phyloP scores from a whole-genome alignment of 2,797 vertebrate genomes.

The Epinephelus awoara region DNA sequence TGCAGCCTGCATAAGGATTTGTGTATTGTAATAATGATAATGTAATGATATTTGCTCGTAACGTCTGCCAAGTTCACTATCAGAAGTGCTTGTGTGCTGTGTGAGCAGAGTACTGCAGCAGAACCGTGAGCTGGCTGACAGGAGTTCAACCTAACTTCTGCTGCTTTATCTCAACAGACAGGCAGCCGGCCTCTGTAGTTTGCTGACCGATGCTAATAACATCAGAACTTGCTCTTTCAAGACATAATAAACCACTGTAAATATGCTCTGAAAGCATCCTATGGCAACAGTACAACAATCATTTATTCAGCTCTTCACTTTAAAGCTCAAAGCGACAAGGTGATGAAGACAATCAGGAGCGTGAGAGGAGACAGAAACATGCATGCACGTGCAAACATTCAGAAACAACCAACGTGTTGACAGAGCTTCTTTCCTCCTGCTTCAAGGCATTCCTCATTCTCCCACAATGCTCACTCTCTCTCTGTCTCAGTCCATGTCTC shows the following conservation, averaged over 20 bases:
- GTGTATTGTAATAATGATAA: background rate
- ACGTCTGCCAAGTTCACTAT: background rate
- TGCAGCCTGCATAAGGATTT: background rate
- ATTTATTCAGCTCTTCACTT: conserved; percentile 7
- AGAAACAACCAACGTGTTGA: conserved; percentile 28
- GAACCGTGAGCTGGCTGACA: conserved; percentile 28
- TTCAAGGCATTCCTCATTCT: conserved; percentile 52
- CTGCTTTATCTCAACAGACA: conserved; percentile 39
- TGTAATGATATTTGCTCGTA: background rate
- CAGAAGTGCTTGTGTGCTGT: conserved; percentile 13
- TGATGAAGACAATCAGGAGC: conserved; percentile 4
- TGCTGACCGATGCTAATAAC: conserved; percentile 6
- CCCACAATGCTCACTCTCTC: conserved; percentile 36
- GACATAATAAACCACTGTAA: background rate
- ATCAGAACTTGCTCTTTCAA: background rate
- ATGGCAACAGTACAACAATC: background rate
- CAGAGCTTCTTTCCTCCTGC: conserved; percentile 53
- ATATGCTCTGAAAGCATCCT: background rate
- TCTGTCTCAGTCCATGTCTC: conserved; percentile 18
- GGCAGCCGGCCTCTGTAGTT: background rate
- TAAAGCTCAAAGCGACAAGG: background rate
- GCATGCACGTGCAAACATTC: conserved; percentile 30
- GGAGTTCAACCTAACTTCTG: conserved; percentile 75
- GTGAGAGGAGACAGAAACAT: conserved; percentile 19
- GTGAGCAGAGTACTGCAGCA: conserved; percentile 38